Base-by-base conservation (phyloP, 2,113 vertebrate species). In the Mesitornis unicolor region DNA sequence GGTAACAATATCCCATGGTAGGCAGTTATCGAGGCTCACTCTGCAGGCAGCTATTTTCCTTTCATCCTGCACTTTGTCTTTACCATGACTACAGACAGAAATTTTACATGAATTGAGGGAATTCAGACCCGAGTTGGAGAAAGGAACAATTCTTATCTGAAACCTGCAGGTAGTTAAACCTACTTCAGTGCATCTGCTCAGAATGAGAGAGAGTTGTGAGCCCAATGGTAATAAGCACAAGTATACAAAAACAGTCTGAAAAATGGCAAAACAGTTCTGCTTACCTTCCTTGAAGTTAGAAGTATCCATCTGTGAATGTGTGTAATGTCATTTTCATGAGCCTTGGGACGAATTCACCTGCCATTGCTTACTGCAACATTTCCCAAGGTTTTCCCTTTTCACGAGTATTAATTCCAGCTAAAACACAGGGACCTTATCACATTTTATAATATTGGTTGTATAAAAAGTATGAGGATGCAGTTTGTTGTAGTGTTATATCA, bases 141-240 rank as follows among this genome's bases (percentile, higher is more conserved):
- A 96, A 81, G 68, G 74, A 64, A 40, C 53, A 43, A 54, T 42
- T 78, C 71, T 97, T 95, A 96, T 77, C 92, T 91, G 69, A 88
- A 96, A 90, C 74, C 88, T 94, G 43, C 94, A 95, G 94, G 84
- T 93, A 95, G 94, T 76, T 95, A 93, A 97, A 83, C 42, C 79
- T 95, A 48, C 81, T 83, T 78, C 74, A 90, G 60, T 83, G 42
- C 61, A 74, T 91, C 94, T 94, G 68, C 60, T 91, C 75, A 84
- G 61, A 96, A 75, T 60, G 59, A 94, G 71, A 93, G 59, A 94
- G 71, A 93, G 81, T 31, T 86, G 29, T 74, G 60, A 95, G 63
- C 21, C 74, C 88, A 40, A 28, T 63, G 51, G 38, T 93, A 75
- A 84, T 78, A 93, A 90, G 60, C 53, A 86, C 53, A 63, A 90